Evolutionary conservation across 2,113 vertebrate species (phyloP).

Genomic region (Holacanthus passer): DNA sequence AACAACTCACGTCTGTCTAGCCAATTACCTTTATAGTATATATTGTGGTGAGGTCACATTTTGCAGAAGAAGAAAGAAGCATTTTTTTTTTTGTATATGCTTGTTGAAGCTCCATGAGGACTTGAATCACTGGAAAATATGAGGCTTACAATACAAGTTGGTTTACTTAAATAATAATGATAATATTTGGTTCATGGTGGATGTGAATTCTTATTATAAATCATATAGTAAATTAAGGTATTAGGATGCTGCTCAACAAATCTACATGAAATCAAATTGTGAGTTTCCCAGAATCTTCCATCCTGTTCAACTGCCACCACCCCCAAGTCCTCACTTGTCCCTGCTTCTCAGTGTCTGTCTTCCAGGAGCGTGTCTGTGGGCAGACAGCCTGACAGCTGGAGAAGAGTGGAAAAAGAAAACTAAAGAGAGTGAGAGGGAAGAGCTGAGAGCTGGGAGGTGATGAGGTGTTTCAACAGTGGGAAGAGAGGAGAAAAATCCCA

Average conservation of each 20-base stretch:
- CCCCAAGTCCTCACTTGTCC: conserved; percentile 15
- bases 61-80: background rate
- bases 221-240: too few species aligned
- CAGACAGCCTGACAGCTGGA: conserved; percentile 57
- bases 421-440: conserved; percentile 35
- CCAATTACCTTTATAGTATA: background rate
- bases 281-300: background rate
- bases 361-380: conserved; percentile 38
- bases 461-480: conserved; percentile 45
- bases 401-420: conserved; percentile 16
- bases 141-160: background rate
- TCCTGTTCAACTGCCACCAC: conserved; percentile 1
- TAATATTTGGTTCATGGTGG: background rate
- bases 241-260: background rate
- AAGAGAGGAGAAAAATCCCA: conserved; percentile 22
- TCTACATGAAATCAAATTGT: conserved; percentile 16
- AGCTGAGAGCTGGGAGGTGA: conserved; percentile 32
- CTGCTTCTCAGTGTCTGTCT: conserved; percentile 46
- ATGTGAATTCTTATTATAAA: background rate
- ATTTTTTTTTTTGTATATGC: background rate
- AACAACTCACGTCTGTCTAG: background rate
- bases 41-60: background rate
- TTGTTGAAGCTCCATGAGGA: background rate
- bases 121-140: background rate
- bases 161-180: background rate